Base-by-base conservation (phyloP, 1,140 invertebrate genomes). In the Cotesia typhae region DNA sequence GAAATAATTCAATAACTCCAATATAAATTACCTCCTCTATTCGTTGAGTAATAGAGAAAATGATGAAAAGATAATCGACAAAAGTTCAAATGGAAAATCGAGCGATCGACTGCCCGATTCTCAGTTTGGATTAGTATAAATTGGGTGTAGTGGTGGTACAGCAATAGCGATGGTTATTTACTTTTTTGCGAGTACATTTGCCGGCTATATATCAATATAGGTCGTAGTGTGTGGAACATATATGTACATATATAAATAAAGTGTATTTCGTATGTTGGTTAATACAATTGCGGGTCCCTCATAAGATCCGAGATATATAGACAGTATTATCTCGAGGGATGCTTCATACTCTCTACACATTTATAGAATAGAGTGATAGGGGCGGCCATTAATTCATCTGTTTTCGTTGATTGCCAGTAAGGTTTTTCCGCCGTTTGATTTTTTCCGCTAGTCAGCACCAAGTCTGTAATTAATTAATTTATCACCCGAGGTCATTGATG, bases 371-470 rank as follows among this genome's bases (percentile, higher is more conserved):
- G 77, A 28, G 28, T 28, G 28, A 80, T 81, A 78, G 78, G 76
- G 77, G 73, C 72, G 79, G 79, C 82, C 82, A 82, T 82, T 83
- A 83, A 83, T 83, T 83, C 80, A 81, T 83, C 78, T 79, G 76
- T 71, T 73, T 47, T 47, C 82, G 81, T 82, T 83, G 81, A 83
- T 83, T 82, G 82, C 80, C 76, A 73, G 41, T 17, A 59, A 35
- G 10, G 41, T 47, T 36, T 61, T 59, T 64, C 60, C 68, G 20
- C 1, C 47, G 14, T 51, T 52, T 53, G 17, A 61, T 55, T 28
- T 61, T 14, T 41, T n/a, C 66, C n/a, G 28, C 60, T 10, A 17
- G 69, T 78, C 78, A 74, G 80, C 81, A 82, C 82, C 81, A 28
- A 28, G 28, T 28, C 28, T 28, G 28, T 82, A 80, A 80, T 81